Conservation (phyloP, 2,797 vertebrate genomes). For the Aldrovandia affinis region DNA sequence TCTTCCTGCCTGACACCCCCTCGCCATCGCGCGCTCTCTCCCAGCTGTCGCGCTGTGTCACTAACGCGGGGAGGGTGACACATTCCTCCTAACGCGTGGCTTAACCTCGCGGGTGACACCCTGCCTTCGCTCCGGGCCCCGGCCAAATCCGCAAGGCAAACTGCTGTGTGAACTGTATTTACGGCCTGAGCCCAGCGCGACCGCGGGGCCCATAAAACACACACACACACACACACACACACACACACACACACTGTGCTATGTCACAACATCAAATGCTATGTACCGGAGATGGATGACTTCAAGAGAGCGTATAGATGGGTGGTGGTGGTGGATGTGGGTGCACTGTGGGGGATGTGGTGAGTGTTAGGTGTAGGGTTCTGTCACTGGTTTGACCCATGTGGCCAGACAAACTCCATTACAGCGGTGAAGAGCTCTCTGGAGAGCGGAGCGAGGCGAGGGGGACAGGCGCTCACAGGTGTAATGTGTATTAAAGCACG, state of each 20-base stretch:
- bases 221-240: not conserved
- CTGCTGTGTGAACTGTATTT: not conserved
- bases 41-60: constrained; percentile 58
- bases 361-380: constrained; percentile 22
- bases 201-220: not conserved
- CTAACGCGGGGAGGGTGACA: constrained; percentile 42
- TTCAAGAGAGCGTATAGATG: not conserved
- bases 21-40: constrained; percentile 13
- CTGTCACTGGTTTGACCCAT: constrained; percentile 44
- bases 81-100: constrained; percentile 46
- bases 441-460: not conserved
- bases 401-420: constrained; percentile 51
- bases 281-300: not conserved
- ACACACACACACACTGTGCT: not conserved
- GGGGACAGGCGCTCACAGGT: not conserved
- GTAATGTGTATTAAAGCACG: constrained; percentile 10
- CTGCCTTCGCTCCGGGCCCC: not conserved
- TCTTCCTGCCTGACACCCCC: not conserved
- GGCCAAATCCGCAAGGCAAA: not conserved
- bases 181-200: not conserved
- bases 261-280: not conserved
- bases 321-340: not conserved
- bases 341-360: not conserved
- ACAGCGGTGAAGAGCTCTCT: constrained; percentile 22
- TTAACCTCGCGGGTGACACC: constrained; percentile 58